Percentiles rank a stretch among this genome's conserved stretches.
Conservation (phyloP, 2,888 invertebrate species). For the Cotesia congregata region DNA sequence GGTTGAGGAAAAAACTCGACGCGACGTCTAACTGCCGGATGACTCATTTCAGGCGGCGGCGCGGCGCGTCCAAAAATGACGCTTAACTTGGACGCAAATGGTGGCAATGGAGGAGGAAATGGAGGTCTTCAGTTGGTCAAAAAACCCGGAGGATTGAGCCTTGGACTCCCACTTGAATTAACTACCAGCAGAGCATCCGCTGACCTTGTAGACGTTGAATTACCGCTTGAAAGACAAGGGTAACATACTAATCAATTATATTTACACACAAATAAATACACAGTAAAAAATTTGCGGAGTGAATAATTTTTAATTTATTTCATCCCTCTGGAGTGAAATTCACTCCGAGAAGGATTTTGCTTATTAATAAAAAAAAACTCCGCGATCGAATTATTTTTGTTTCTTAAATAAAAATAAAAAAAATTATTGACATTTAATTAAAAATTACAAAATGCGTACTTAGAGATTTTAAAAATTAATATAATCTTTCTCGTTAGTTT, state of each 20-base stretch:
- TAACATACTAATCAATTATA: slow-evolving; percentile 59
- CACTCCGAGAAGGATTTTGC: no score
- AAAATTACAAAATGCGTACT: no score
- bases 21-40: slow-evolving; percentile 61
- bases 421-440: no score
- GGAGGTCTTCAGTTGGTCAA: slow-evolving; percentile 57
- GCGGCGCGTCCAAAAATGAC: slow-evolving; percentile 79
- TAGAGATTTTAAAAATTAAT: no score
- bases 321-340: no score
- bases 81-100: slow-evolving; percentile 76
- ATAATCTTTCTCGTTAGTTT: no score
- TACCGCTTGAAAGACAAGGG: slow-evolving; percentile 91
- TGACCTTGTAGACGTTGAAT: slow-evolving; percentile 83
- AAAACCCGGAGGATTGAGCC: slow-evolving; percentile 70
- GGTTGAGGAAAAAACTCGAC: slow-evolving; percentile 30
- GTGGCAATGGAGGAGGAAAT: slow-evolving; percentile 68
- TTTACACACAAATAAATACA: slow-evolving; percentile 2
- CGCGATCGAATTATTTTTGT: no score
- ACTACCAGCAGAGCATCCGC: slow-evolving; percentile 75
- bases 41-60: slow-evolving; percentile 67
- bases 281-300: no score
- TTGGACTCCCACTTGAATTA: slow-evolving; percentile 71
- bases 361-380: no score
- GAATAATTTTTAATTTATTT: no score
- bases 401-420: no score